Conservation (phyloP, 2,113 vertebrate species). For the Aphyosemion australe region DNA sequence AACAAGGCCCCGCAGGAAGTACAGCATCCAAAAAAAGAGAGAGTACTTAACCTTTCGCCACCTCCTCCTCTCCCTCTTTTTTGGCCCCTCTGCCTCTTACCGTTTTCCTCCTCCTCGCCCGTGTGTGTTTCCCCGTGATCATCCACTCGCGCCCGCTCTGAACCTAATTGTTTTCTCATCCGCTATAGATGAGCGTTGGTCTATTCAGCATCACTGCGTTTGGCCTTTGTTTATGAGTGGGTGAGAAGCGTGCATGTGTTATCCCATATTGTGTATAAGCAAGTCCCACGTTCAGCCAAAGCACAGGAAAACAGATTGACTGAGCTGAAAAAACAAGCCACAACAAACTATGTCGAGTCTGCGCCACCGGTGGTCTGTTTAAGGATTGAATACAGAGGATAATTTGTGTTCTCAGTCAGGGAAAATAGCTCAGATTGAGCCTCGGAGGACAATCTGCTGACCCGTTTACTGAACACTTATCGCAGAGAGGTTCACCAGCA, state of each 20-base stretch:
- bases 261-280: slow-evolving; percentile 29
- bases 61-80: slow-evolving; percentile 43
- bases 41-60: slow-evolving; percentile 72
- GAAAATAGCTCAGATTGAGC: slow-evolving; percentile 75
- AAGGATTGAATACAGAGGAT: slow-evolving; percentile 66
- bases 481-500: slow-evolving; percentile 69
- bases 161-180: slow-evolving; percentile 55
- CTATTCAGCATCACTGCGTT: slow-evolving; percentile 14
- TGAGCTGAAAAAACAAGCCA: slow-evolving; percentile 40
- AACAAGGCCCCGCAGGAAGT: slow-evolving; percentile 69
- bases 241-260: slow-evolving; percentile 37
- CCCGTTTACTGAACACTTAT: slow-evolving; percentile 76
- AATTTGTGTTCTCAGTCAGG: slow-evolving; percentile 72
- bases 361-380: slow-evolving; percentile 64
- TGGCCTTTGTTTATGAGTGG: slow-evolving; percentile 28
- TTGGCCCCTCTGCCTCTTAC: slow-evolving; percentile 33
- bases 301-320: slow-evolving; percentile 44
- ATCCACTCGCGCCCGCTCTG: slow-evolving; percentile 22
- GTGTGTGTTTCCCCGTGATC: slow-evolving; percentile 29
- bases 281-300: slow-evolving; percentile 18
- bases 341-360: slow-evolving; percentile 46
- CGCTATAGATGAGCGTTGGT: slow-evolving; percentile 35
- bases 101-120: slow-evolving; percentile 25
- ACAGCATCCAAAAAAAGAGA: slow-evolving; percentile 41
- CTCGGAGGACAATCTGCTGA: slow-evolving; percentile 68